A percentile compares a stretch with the other conserved stretches of the same genome.
Evolutionary conservation across 2,888 invertebrate genomes (phyloP).

Genomic region (Aproaerema taeniolella): DNA sequence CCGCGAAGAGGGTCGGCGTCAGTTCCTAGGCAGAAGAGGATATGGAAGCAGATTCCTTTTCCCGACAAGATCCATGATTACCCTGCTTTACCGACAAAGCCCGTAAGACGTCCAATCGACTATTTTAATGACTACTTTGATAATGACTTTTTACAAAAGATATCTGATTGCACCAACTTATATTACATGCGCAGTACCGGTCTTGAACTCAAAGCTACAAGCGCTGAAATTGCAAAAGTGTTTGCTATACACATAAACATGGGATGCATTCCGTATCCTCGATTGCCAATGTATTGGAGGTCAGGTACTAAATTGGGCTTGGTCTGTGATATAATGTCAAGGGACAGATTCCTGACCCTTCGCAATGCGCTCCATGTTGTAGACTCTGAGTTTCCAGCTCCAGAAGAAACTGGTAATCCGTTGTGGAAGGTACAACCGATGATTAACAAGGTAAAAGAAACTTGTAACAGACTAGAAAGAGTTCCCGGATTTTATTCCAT

Average conservation of each 20-base stretch:
- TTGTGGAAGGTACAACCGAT: constrained; percentile 18
- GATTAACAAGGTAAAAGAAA: constrained; percentile 10
- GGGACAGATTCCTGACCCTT: constrained; percentile 12
- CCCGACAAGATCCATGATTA: neutral
- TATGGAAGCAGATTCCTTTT: no score
- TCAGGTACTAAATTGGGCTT: constrained; percentile 8
- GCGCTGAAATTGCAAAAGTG: constrained; percentile 15
- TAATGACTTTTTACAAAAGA: neutral
- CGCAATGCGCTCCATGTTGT: constrained; percentile 17
- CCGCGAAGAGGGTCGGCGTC: no score
- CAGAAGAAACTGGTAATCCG: neutral
- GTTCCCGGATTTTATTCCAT: constrained; percentile 17
- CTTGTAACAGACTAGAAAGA: constrained; percentile 18
- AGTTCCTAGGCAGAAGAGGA: no score
- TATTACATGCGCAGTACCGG: constrained; percentile 1
- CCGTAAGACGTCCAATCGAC: neutral
- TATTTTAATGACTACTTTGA: neutral
- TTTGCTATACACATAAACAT: constrained; percentile 17
- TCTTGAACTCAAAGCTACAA: neutral
- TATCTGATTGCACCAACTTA: neutral
- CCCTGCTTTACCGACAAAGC: no score
- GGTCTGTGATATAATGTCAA: constrained; percentile 3
- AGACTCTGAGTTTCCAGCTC: constrained; percentile 8
- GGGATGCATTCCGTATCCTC: constrained; percentile 22
- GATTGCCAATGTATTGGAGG: constrained; percentile 18